Percentiles rank a stretch among this genome's conserved stretches.
Evolutionary conservation across 2,888 invertebrate species (phyloP).

Genomic region (Melipona beecheii): DNA sequence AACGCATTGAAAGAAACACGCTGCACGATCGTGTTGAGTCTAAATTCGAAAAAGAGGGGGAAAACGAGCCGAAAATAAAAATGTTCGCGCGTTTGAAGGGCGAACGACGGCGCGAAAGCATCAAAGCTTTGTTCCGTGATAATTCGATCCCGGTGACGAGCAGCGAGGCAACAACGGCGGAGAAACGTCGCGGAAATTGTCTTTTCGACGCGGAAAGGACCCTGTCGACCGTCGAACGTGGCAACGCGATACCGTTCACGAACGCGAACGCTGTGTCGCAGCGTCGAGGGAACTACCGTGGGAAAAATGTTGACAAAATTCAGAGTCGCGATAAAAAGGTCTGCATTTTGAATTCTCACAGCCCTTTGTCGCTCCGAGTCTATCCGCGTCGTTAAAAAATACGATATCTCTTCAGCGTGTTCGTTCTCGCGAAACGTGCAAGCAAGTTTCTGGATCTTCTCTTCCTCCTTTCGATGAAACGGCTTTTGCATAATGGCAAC

Average conservation of each 20-base stretch:
- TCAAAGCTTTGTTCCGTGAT: neutral
- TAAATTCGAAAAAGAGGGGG: neutral
- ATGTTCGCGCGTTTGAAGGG: no score
- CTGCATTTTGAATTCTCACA: no score
- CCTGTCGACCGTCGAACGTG: neutral
- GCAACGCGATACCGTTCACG: neutral
- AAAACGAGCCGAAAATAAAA: neutral
- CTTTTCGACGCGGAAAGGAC: neutral
- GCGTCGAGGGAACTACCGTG: neutral
- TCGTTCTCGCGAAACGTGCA: no score
- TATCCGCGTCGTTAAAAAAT: neutral
- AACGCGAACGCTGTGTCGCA: neutral
- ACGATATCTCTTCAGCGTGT: neutral
- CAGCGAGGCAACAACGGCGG: neutral
- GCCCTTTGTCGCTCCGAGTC: slow-evolving; percentile 1
- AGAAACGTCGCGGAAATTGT: neutral
- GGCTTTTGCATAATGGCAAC: no score
- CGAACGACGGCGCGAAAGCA: neutral
- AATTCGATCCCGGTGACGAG: neutral
- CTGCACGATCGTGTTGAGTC: neutral
- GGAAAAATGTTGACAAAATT: neutral
- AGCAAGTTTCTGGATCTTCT: no score
- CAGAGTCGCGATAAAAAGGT: neutral
- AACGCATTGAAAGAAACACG: no score
- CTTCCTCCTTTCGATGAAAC: no score